phyloP scores from a whole-genome alignment of 1,140 invertebrate genomes.

The Apocrypta bakeri region DNA sequence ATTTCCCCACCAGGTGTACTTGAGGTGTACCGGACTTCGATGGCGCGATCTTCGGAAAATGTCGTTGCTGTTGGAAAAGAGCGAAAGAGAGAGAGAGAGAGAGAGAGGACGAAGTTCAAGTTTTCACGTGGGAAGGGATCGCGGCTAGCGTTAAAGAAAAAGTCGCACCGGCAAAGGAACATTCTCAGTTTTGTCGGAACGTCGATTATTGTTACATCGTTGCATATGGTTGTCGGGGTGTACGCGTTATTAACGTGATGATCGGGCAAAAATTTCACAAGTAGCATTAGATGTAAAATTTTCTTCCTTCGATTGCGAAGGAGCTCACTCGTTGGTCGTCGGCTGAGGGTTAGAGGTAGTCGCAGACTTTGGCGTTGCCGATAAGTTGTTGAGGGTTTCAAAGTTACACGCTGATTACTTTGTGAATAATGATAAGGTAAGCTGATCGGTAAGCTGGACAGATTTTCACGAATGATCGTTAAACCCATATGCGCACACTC shows the following conservation, averaged over 20 bases:
- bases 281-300: background rate
- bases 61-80: background rate
- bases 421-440: no score
- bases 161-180: background rate
- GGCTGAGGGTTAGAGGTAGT: no score
- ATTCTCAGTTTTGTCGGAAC: background rate
- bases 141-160: background rate
- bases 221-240: no score
- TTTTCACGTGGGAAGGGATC: slow-evolving; percentile 4
- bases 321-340: no score
- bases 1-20: background rate
- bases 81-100: background rate
- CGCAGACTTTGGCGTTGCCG: no score
- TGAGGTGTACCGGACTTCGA: background rate
- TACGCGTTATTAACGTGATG: background rate
- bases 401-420: no score
- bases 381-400: no score
- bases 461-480: no score
- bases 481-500: no score
- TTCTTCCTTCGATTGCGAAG: background rate
- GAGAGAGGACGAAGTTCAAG: background rate
- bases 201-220: background rate
- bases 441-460: no score
- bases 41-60: background rate
- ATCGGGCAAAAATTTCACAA: no score